Evolutionary conservation across 2,888 invertebrate species (phyloP), one percentile per base, ranked within the genome.

Genomic region (Matsumyia berberina): DNA sequence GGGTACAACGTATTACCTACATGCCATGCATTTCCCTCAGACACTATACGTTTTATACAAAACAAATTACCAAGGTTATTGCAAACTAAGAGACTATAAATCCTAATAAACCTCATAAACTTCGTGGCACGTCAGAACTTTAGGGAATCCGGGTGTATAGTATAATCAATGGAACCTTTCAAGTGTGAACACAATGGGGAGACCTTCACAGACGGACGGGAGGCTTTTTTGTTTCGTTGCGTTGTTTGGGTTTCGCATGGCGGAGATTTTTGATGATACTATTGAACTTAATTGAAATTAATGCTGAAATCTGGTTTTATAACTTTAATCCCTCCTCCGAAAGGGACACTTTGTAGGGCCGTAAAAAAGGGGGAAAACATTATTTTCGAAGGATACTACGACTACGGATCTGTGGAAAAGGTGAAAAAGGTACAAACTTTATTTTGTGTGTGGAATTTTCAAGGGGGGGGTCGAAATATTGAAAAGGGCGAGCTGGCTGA

Each of bases 281-380:
- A 53, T 42, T 62, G 42, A 62, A 62, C 53, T 73, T 19, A 33
- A 62, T 73, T 73, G 42, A 73, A 60, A 73, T 73, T 51, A 60
- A 60, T 62, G 51, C 33, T 29, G 12, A 60, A 53, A 62, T 62
- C 51, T 31, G 60, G 39, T 73, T 33, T 73, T 31, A 53, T 33
- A 73, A 62, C 51, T 60, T 62, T 33, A 73, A 62, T 39, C 1
- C 31, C 51, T 17, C 19, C 29, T 24, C 11, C 11, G 31, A 57
- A 24, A 31, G 44, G 35, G 46, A 49, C 46, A 17, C 33, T 12
- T 33, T 35, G 29, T 19, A 2, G 37, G 4, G 24, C 17, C 6
- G 17, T 12, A 66, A 15, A n/a, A 42, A 24, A 31, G 6, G 6
- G 17, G 7, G 7, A 15, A 42, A 29, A 11, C 15, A 29, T 39